A percentile compares a stretch with the other conserved stretches of the same genome.
Conservation (phyloP, 2,797 vertebrate species). For the Onychomys arenicola region DNA sequence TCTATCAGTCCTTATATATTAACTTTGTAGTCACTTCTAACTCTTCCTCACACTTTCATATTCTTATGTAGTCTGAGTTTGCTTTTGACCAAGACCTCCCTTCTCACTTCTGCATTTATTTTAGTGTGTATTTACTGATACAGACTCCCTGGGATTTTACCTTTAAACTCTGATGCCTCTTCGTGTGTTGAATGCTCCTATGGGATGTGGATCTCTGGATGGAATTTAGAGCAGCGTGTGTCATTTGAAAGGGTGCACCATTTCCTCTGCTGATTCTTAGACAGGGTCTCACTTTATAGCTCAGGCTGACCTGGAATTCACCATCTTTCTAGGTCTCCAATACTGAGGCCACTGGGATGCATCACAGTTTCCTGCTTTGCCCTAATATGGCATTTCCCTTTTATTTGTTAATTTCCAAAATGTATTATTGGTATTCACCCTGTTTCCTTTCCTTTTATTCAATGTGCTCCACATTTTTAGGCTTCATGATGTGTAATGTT, state of each 20-base stretch:
- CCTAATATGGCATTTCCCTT: not conserved
- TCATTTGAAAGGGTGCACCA: not conserved
- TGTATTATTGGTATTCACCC: not conserved
- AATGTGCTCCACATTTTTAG: not conserved
- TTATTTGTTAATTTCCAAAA: slow-evolving; percentile 1
- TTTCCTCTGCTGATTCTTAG: not conserved
- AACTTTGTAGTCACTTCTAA: not conserved
- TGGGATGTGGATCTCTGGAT: not conserved
- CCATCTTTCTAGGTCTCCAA: not conserved
- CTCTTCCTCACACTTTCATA: not conserved
- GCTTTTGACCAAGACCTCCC: not conserved
- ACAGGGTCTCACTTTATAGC: not conserved
- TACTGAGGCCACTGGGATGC: too few relatives aligned
- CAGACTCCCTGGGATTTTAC: not conserved
- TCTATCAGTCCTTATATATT: not conserved
- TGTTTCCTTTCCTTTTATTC: not conserved
- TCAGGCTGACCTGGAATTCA: not conserved
- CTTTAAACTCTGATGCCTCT: not conserved
- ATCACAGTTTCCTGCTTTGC: not conserved
- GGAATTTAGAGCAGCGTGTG: not conserved
- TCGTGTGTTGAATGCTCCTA: not conserved
- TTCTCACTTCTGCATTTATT: not conserved
- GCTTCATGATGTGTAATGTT: not conserved
- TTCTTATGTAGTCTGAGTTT: not conserved
- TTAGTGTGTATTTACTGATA: not conserved